A percentile compares a stretch with the other conserved stretches of the same genome.
Conservation (phyloP, 2,113 vertebrate species). For the Mobula birostris region DNA sequence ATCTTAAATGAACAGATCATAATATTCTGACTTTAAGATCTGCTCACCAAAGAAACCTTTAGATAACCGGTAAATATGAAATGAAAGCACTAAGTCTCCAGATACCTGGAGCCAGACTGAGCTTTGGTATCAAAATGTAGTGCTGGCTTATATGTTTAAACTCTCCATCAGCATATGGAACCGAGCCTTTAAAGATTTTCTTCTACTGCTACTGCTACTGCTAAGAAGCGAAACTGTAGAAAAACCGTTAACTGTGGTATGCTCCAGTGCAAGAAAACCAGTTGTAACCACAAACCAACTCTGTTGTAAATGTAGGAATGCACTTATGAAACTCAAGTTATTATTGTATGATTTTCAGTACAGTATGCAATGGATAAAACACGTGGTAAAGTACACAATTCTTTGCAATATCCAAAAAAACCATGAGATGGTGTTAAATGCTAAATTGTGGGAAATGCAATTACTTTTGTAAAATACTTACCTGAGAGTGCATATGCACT, state of each 20-base stretch:
- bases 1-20: not conserved
- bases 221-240: not conserved
- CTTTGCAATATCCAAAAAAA: not conserved
- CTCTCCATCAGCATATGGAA: not conserved
- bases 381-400: not conserved
- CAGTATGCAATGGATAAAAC: not conserved
- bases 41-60: not conserved
- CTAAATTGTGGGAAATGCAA: not conserved
- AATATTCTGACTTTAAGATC: not conserved
- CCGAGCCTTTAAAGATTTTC: not conserved
- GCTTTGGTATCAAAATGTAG: not conserved
- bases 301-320: not conserved
- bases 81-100: not conserved
- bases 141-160: not conserved
- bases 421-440: not conserved
- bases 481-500: conserved; percentile 65
- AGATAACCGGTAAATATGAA: not conserved
- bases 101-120: not conserved
- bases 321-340: not conserved
- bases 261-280: not conserved
- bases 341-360: not conserved
- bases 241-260: not conserved
- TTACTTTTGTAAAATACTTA: conserved; percentile 39
- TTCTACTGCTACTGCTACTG: too few relatives aligned
- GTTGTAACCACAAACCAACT: conserved; percentile 21